phyloP scores from a whole-genome alignment of 2,797 vertebrate species.

The Argya squamiceps region DNA sequence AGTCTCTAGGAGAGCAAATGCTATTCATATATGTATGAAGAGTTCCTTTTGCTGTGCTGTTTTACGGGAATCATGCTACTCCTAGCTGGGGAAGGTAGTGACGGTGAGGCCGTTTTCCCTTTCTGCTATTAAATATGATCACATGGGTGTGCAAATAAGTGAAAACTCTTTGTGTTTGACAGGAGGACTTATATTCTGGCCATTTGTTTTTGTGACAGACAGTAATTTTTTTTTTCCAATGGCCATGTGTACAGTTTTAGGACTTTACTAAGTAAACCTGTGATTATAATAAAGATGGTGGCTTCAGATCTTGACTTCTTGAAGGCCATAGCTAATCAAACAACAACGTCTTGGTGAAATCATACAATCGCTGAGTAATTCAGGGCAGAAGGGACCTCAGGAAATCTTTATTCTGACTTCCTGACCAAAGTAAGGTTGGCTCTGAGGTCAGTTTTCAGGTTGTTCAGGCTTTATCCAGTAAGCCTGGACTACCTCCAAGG shows the following conservation, averaged over 20 bases:
- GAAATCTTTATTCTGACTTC: neutral
- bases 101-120: neutral
- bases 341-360: neutral
- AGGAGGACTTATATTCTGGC: neutral
- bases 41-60: neutral
- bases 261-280: neutral
- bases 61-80: neutral
- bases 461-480: neutral
- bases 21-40: neutral
- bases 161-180: neutral
- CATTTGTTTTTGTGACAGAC: neutral
- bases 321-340: neutral
- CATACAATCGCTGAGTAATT: neutral
- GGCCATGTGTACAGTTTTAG: neutral
- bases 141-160: neutral
- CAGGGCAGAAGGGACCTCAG: neutral
- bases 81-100: neutral
- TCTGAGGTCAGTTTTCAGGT: neutral
- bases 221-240: neutral
- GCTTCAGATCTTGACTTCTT: neutral
- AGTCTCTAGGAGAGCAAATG: neutral
- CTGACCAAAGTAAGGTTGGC: neutral
- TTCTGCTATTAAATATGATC: neutral
- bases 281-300: neutral
- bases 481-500: neutral